phyloP scores from a whole-genome alignment of 2,113 vertebrate genomes.

The Microcebus tavaratra region DNA sequence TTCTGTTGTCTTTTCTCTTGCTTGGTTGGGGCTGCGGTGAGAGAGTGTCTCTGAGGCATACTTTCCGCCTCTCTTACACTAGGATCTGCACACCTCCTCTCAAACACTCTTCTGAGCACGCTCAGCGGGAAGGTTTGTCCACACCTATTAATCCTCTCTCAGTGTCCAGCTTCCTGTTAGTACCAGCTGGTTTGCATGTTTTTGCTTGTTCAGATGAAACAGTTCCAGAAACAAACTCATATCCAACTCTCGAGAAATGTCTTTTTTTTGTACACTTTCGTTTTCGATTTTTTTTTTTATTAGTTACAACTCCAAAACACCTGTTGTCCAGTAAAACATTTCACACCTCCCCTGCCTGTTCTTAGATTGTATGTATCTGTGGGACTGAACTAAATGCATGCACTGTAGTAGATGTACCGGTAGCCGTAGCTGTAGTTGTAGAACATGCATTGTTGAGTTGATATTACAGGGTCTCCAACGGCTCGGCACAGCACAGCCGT shows the following conservation, averaged over 20 bases:
- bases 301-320: slow-evolving; percentile 87
- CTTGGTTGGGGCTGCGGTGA: slow-evolving; percentile 93
- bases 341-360: slow-evolving; percentile 90
- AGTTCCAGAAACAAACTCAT: slow-evolving; percentile 88
- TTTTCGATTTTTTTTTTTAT: slow-evolving; percentile 84
- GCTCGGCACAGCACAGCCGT: slow-evolving; percentile 76
- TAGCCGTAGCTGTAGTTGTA: slow-evolving; percentile 88
- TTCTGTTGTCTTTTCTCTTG: slow-evolving; percentile 92
- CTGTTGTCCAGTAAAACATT: slow-evolving; percentile 89
- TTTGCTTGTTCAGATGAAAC: slow-evolving; percentile 91
- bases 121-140: slow-evolving; percentile 93
- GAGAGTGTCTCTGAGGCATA: slow-evolving; percentile 91
- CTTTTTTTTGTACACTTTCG: slow-evolving; percentile 83
- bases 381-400: slow-evolving; percentile 91
- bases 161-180: slow-evolving; percentile 89
- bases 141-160: slow-evolving; percentile 91
- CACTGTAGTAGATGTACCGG: slow-evolving; percentile 87
- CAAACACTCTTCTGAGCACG: slow-evolving; percentile 92
- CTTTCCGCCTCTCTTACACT: slow-evolving; percentile 91
- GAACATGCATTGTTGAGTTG: slow-evolving; percentile 90
- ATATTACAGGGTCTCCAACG: slow-evolving; percentile 83
- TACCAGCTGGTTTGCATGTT: slow-evolving; percentile 92
- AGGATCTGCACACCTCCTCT: slow-evolving; percentile 91
- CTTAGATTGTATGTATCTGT: slow-evolving; percentile 90
- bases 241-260: slow-evolving; percentile 88